phyloP scores from a whole-genome alignment of 2,113 vertebrate species.

The Platichthys flesus region DNA sequence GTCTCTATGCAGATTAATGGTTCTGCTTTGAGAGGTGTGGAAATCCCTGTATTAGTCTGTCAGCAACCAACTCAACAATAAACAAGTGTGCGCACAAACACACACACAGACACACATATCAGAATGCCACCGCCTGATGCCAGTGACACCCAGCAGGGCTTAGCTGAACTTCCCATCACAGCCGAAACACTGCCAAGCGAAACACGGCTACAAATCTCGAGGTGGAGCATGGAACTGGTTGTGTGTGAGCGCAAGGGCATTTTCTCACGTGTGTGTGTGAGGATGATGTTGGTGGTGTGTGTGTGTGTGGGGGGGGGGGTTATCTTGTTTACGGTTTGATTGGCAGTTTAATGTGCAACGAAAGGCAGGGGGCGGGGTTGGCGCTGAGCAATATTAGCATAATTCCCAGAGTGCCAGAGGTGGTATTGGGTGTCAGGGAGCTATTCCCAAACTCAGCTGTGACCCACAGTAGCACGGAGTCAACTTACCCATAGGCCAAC shows the following conservation, averaged over 20 bases:
- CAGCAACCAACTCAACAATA: slow-evolving; percentile 70
- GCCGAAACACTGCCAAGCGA: slow-evolving; percentile 37
- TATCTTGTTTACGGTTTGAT: slow-evolving; percentile 79
- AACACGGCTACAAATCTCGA: slow-evolving; percentile 49
- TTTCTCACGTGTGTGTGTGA: no score
- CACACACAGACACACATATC: background rate
- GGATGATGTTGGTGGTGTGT: no score
- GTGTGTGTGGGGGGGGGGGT: background rate
- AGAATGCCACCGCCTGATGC: background rate
- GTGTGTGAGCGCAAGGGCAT: background rate
- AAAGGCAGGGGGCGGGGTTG: slow-evolving; percentile 63
- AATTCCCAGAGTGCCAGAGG: slow-evolving; percentile 77
- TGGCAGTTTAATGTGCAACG: slow-evolving; percentile 78
- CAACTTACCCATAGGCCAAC: slow-evolving; percentile 71
- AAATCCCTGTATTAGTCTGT: slow-evolving; percentile 75
- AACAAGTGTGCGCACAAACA: slow-evolving; percentile 27
- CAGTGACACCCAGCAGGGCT: slow-evolving; percentile 39
- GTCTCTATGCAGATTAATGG: slow-evolving; percentile 79
- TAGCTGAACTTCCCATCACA: slow-evolving; percentile 47
- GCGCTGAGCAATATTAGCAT: slow-evolving; percentile 78
- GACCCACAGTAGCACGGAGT: slow-evolving; percentile 76
- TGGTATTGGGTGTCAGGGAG: slow-evolving; percentile 75
- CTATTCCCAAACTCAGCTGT: slow-evolving; percentile 81
- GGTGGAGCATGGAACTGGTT: slow-evolving; percentile 25
- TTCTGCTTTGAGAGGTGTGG: slow-evolving; percentile 77